Evolutionary conservation across 2,797 vertebrate genomes (phyloP).

Genomic region (Pteropus rufus): DNA sequence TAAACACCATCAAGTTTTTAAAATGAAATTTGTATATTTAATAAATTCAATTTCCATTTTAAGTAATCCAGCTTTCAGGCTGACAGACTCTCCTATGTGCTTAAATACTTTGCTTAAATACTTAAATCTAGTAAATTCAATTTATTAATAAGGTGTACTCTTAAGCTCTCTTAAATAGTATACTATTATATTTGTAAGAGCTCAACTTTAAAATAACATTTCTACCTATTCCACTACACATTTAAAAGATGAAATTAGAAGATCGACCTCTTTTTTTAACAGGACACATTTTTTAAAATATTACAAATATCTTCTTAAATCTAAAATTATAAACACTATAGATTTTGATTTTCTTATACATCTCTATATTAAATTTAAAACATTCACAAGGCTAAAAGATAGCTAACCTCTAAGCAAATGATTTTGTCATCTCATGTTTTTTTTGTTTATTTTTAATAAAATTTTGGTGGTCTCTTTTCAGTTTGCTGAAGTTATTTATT

Average conservation of each 20-base stretch:
- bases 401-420: not conserved
- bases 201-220: not conserved
- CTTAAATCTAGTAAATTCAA: not conserved
- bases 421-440: not conserved
- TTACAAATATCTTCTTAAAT: not conserved
- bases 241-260: not conserved
- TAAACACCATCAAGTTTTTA: not conserved
- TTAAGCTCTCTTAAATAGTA: not conserved
- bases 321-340: not conserved
- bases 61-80: not conserved
- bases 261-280: not conserved
- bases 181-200: not conserved
- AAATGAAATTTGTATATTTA: not conserved
- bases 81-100: not conserved
- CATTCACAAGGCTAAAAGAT: not conserved
- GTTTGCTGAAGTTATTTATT: not conserved
- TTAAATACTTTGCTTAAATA: not conserved
- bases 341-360: not conserved
- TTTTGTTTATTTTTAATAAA: not conserved
- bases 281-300: not conserved
- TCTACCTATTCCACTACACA: not conserved
- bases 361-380: slow-evolving; percentile 6
- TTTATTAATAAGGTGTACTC: not conserved
- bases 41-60: not conserved
- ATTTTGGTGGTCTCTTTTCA: not conserved